Evolutionary conservation across 2,113 vertebrate species (phyloP).

Genomic region (Oryzias melastigma): DNA sequence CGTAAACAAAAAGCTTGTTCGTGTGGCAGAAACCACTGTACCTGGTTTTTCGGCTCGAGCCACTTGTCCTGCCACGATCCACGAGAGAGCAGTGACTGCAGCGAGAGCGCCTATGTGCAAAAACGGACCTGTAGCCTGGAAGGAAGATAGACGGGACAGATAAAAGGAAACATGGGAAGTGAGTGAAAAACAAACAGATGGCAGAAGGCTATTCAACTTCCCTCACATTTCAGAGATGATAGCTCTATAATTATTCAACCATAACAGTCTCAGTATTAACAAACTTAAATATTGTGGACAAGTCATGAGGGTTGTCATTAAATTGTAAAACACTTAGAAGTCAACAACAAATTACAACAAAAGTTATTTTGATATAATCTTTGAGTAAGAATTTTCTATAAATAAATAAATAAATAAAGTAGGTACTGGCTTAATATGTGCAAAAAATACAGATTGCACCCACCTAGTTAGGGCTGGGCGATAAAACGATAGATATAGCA

Average conservation of each 20-base stretch:
- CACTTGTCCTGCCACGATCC: conserved; percentile 92
- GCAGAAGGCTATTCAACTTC: conserved; percentile 3
- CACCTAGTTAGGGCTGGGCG: too few relatives aligned
- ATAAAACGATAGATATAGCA: too few relatives aligned
- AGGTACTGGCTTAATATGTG: too few relatives aligned
- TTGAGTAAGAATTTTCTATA: too few relatives aligned
- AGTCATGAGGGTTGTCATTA: too few relatives aligned
- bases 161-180: not conserved
- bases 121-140: conserved; percentile 93
- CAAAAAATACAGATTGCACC: too few relatives aligned
- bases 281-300: too few relatives aligned
- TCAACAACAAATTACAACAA: not conserved
- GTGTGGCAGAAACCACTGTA: conserved; percentile 68
- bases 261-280: conserved; percentile 23
- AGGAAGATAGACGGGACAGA: not conserved
- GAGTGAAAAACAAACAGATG: conserved; percentile 10
- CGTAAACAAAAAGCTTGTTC: conserved; percentile 2
- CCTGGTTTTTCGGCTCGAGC: conserved; percentile 86
- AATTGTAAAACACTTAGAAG: too few relatives aligned
- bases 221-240: conserved; percentile 32
- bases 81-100: conserved; percentile 85
- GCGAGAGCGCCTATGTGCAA: conserved; percentile 90
- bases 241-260: conserved; percentile 27
- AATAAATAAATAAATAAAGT: too few relatives aligned
- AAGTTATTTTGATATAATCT: not conserved